Evolutionary conservation across 2,888 invertebrate species (phyloP), one percentile per base, ranked within the genome.

Genomic region (Cordilura impudica): DNA sequence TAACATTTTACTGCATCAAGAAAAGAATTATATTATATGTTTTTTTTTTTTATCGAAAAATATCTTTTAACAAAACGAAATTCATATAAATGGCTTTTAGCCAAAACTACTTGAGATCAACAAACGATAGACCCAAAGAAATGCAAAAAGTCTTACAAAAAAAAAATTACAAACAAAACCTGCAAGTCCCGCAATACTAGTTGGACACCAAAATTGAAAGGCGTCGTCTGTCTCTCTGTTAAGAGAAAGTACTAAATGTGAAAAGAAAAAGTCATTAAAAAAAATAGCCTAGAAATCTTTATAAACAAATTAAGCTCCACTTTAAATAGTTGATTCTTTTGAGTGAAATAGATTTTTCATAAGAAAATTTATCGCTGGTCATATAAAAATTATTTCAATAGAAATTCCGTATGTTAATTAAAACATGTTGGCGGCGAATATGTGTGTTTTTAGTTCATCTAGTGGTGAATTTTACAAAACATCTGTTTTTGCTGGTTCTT

Each of bases 51-150:
- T 74, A 53, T 70, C 53, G 35, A 73, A 70, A 53, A 65, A 61
- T 53, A 70, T 65, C 14, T 29, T 47, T 35, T 18, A 63, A 66
- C 14, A 43, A 67, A 51, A 63, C 70, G 31, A 56, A 39, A 61
- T 29, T 61, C 31, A 61, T 61, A 53, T 47, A 63, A 39, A 56
- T 75, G 79, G 79, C 79, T 72, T 49, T 67, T 45, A 8, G 79
- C 79, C 79, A 75, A 21, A 75, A 67, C 79, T 72, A 67, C 79
- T 79, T 75, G 75, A 79, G 75, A 79, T 78, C 78, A 78, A 74
- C 73, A 78, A 78, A 78, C 70, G 74, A 66, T 63, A 51, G 51
- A 72, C 56, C 58, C 14, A 45, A 19, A 56, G 66, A 56, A 53
- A 53, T 54, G 43, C 23, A 49, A 45, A 56, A 65, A 14, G 2